phyloP scores from a whole-genome alignment of 2,888 invertebrate genomes.

The Xestia sexstrigata region DNA sequence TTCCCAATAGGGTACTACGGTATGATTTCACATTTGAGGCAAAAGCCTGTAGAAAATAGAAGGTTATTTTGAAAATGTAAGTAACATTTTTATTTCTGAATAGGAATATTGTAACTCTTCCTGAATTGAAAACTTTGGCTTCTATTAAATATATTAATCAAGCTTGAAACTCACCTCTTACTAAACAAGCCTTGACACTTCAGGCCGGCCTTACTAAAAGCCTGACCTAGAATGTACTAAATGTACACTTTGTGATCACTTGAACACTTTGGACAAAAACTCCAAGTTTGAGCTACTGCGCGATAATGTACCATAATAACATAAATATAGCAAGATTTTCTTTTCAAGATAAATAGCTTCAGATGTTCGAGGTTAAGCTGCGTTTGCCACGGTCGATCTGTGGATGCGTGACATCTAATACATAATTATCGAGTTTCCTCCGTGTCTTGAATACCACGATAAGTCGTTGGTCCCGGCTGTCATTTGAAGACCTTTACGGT shows the following conservation, averaged over 20 bases:
- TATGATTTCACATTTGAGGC: not conserved
- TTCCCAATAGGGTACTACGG: slow-evolving; percentile 24
- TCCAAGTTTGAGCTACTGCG: not conserved
- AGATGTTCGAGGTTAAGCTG: not conserved
- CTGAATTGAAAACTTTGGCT: not conserved
- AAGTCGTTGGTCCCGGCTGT: not conserved
- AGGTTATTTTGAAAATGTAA: not conserved
- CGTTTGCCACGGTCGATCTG: not conserved
- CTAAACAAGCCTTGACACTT: not conserved
- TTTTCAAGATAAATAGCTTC: not conserved
- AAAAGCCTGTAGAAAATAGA: not conserved
- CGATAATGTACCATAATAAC: not conserved
- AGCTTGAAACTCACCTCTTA: not conserved
- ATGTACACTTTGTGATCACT: not conserved
- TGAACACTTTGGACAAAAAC: not conserved
- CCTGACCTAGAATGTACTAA: not conserved
- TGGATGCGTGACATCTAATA: not conserved
- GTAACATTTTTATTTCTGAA: not conserved
- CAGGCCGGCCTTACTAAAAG: not conserved
- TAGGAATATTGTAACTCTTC: not conserved
- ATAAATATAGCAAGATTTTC: not conserved
- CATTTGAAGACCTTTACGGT: not conserved
- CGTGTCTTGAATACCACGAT: not conserved
- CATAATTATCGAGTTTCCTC: not conserved
- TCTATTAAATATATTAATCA: not conserved